Evolutionary conservation across 2,797 vertebrate species (phyloP).

Genomic region (Sebastes matsubarae): DNA sequence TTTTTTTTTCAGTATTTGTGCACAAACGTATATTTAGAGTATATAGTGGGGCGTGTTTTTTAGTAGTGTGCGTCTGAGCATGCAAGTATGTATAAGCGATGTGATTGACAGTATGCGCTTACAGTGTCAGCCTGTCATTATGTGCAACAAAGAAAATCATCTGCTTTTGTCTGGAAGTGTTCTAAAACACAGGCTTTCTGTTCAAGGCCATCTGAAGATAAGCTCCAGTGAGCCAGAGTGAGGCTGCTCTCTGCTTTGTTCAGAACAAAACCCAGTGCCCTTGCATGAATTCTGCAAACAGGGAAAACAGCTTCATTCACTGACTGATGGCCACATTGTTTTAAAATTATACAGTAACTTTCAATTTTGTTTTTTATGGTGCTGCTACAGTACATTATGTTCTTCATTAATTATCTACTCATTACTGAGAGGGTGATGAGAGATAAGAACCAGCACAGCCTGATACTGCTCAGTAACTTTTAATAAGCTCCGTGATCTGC

Average conservation of each 20-base stretch:
- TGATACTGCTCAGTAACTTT: slow-evolving; percentile 1
- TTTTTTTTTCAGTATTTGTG: background rate
- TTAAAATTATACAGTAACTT: slow-evolving; percentile 18
- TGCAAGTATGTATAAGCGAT: background rate
- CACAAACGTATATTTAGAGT: slow-evolving; percentile 8
- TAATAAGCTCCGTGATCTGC: slow-evolving; percentile 2
- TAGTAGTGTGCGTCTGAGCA: background rate
- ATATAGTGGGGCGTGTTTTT: background rate
- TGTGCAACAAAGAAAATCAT: slow-evolving; percentile 50
- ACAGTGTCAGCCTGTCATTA: slow-evolving; percentile 40
- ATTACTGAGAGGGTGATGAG: slow-evolving; percentile 8
- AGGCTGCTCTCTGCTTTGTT: slow-evolving; percentile 34
- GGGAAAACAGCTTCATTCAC: slow-evolving; percentile 26
- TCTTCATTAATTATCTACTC: slow-evolving; percentile 14
- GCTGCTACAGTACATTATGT: slow-evolving; percentile 3
- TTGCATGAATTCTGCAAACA: slow-evolving; percentile 10
- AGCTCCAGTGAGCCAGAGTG: slow-evolving; percentile 41
- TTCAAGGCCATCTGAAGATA: slow-evolving; percentile 70
- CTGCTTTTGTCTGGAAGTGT: slow-evolving; percentile 44
- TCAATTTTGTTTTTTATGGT: background rate
- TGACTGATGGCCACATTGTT: slow-evolving; percentile 29
- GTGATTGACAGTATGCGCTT: slow-evolving; percentile 7
- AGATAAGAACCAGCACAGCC: slow-evolving; percentile 14
- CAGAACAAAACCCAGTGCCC: slow-evolving; percentile 27
- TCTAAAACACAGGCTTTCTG: slow-evolving; percentile 41